Evolutionary conservation across 2,113 vertebrate genomes (phyloP).

Genomic region (Thalassarche chlororhynchos): DNA sequence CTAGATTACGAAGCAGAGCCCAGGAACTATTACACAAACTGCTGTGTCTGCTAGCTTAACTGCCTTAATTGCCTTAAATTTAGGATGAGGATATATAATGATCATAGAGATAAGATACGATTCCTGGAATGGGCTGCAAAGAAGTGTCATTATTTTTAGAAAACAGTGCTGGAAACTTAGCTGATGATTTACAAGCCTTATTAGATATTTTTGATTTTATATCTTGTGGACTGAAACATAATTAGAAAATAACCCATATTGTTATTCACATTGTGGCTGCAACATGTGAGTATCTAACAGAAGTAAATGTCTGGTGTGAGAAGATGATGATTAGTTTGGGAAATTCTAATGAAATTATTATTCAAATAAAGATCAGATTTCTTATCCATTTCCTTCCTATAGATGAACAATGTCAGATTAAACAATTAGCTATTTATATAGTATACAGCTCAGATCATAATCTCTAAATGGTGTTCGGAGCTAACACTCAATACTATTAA

Average conservation of each 20-base stretch:
- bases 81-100: not conserved
- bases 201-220: not conserved
- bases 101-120: not conserved
- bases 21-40: not conserved
- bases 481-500: not conserved
- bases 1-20: not conserved
- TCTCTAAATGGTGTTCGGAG: not conserved
- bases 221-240: not conserved
- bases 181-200: not conserved
- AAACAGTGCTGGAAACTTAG: not conserved
- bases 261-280: not conserved
- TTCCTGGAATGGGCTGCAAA: not conserved
- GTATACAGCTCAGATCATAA: not conserved
- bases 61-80: not conserved
- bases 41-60: not conserved
- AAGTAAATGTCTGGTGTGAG: not conserved
- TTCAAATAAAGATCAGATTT: not conserved
- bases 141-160: not conserved
- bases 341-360: not conserved
- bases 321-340: not conserved
- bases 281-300: not conserved
- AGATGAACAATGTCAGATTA: not conserved
- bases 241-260: not conserved
- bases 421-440: not conserved
- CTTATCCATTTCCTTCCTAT: not conserved